phyloP scores from a whole-genome alignment of 1,140 invertebrate genomes.

The Mactra quadrangularis region DNA sequence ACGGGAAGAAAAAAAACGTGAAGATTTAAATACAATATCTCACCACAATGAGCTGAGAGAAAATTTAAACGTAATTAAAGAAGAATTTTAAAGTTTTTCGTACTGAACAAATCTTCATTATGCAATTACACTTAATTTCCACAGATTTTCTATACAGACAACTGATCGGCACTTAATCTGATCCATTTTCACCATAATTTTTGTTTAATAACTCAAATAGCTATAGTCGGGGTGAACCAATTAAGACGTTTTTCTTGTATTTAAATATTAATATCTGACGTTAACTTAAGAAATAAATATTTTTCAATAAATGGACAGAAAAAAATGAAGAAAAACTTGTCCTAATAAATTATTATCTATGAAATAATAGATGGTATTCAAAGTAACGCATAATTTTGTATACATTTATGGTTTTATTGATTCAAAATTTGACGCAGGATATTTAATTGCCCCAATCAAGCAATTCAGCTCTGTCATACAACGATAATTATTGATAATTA shows the following conservation, averaged over 20 bases:
- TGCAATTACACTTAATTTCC: background rate
- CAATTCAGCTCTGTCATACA: slow-evolving; percentile 31
- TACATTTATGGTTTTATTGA: slow-evolving; percentile 51
- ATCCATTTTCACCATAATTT: background rate
- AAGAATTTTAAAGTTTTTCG: too few species aligned
- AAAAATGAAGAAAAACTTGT: slow-evolving; percentile 8
- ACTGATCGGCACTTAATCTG: background rate
- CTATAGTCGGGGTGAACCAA: background rate
- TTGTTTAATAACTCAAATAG: background rate
- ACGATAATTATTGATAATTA: slow-evolving; percentile 56
- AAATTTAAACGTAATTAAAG: too few species aligned
- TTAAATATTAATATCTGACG: too few species aligned
- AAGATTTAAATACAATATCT: too few species aligned
- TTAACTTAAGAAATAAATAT: background rate
- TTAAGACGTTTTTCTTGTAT: too few species aligned
- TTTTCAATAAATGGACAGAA: slow-evolving; percentile 20
- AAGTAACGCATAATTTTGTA: slow-evolving; percentile 24
- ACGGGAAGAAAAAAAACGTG: too few species aligned
- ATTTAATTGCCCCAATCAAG: slow-evolving; percentile 47
- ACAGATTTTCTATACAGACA: background rate
- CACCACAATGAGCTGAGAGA: too few species aligned
- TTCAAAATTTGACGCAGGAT: background rate
- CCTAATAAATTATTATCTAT: slow-evolving; percentile 39
- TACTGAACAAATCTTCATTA: background rate
- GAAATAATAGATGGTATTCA: slow-evolving; percentile 35